These are phyloP conservation scores for Myotis davidii DNA, from an alignment of 2,113 vertebrate species.

Conservation along the genomic window DNA sequence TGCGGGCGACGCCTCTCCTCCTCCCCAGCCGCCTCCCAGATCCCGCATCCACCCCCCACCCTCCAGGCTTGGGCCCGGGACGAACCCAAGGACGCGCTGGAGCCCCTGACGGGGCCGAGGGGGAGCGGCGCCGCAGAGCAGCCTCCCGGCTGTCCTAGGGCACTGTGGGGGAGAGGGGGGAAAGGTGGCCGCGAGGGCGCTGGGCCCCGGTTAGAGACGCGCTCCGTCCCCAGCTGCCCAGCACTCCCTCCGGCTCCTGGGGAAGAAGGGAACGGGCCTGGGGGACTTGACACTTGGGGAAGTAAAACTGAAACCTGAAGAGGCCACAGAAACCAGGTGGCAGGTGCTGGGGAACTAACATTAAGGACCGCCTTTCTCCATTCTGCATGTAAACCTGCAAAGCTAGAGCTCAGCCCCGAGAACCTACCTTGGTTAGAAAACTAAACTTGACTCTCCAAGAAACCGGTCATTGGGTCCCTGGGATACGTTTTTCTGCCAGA, in stretches of 20 bases:
- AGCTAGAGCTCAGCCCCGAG: not conserved
- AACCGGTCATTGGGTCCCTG: not conserved
- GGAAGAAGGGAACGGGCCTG: not conserved
- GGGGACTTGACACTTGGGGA: not conserved
- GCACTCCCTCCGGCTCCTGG: not conserved
- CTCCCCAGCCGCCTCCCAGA: not conserved
- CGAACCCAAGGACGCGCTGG: not conserved
- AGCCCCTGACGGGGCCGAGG: not conserved
- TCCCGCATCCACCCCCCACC: not conserved
- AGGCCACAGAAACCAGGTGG: conserved; percentile 69
- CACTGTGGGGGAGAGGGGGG: not conserved
- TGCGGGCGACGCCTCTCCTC: not conserved
- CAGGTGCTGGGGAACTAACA: conserved; percentile 73
- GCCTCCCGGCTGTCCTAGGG: not conserved
- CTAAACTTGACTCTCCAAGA: not conserved
- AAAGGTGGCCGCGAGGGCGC: too few species aligned
- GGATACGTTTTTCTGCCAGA: not conserved
- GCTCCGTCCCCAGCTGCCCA: not conserved
- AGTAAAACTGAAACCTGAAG: not conserved
- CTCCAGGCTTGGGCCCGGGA: not conserved
- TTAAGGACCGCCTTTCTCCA: not conserved
- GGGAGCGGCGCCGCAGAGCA: not conserved
- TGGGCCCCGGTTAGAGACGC: not conserved
- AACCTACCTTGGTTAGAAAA: not conserved
- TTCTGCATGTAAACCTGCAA: not conserved